phyloP scores from a whole-genome alignment of 2,797 vertebrate genomes.

The Carduelis carduelis region DNA sequence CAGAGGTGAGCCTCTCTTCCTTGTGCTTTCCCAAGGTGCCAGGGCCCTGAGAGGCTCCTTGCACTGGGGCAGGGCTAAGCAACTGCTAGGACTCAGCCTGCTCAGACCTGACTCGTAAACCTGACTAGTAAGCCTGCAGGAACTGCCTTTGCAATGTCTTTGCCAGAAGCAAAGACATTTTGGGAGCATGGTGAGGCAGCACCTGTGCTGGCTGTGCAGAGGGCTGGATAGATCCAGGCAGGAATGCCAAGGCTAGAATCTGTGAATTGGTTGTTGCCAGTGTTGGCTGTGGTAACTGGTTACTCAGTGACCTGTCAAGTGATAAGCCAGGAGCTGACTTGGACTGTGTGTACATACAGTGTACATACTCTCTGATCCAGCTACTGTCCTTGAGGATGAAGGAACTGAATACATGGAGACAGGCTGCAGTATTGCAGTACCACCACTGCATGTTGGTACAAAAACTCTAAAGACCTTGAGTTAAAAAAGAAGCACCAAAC shows the following conservation, averaged over 20 bases:
- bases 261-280: fast-evolving
- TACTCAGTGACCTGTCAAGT: neutral
- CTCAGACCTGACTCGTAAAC: neutral
- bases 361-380: neutral
- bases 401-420: neutral
- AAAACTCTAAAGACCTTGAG: neutral
- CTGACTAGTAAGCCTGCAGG: neutral
- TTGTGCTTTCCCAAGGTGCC: neutral
- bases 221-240: neutral
- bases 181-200: neutral
- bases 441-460: neutral
- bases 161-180: neutral
- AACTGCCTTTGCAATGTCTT: neutral
- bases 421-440: neutral
- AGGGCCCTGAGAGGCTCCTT: neutral
- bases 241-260: neutral
- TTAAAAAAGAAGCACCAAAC: neutral
- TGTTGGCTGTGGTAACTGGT: neutral
- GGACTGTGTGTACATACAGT: neutral
- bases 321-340: neutral
- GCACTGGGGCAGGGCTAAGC: neutral
- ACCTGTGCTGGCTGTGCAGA: neutral
- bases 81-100: neutral
- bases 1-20: neutral
- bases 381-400: neutral